phyloP scores from a whole-genome alignment of 1,140 invertebrate species.

The Heliconius melpomene region DNA sequence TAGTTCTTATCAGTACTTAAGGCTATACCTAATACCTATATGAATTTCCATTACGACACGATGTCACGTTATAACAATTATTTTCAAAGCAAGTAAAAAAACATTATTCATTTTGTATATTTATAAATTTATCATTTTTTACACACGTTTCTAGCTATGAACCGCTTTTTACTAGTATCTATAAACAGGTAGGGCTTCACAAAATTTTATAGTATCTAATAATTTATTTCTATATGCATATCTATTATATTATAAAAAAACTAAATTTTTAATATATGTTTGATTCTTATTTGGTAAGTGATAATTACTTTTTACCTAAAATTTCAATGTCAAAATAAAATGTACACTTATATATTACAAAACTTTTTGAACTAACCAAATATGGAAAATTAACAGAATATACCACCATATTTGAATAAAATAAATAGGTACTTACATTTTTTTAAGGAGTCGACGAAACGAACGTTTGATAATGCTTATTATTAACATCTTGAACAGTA shows the following conservation, averaged over 20 bases:
- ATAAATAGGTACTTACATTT: conserved; percentile 54
- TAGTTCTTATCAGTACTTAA: neutral
- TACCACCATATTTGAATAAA: neutral
- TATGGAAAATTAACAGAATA: neutral
- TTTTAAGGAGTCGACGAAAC: conserved; percentile 52
- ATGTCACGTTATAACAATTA: conserved; percentile 7
- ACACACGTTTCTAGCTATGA: neutral
- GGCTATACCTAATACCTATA: neutral
- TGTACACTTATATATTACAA: neutral
- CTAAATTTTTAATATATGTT: too few relatives aligned
- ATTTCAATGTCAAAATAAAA: neutral
- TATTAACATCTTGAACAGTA: conserved; percentile 42
- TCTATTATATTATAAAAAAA: too few relatives aligned
- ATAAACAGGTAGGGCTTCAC: neutral
- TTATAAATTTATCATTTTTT: neutral
- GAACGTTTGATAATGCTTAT: conserved; percentile 49
- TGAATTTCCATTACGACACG: neutral
- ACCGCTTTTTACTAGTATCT: neutral
- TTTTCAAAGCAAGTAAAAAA: neutral
- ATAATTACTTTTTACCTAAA: neutral
- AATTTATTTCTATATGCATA: neutral
- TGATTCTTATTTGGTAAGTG: neutral
- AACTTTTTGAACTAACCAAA: neutral
- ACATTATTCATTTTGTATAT: neutral
- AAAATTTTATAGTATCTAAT: neutral